Base-by-base conservation (phyloP, 2,113 vertebrate genomes). In the Oreocharis arfaki region DNA sequence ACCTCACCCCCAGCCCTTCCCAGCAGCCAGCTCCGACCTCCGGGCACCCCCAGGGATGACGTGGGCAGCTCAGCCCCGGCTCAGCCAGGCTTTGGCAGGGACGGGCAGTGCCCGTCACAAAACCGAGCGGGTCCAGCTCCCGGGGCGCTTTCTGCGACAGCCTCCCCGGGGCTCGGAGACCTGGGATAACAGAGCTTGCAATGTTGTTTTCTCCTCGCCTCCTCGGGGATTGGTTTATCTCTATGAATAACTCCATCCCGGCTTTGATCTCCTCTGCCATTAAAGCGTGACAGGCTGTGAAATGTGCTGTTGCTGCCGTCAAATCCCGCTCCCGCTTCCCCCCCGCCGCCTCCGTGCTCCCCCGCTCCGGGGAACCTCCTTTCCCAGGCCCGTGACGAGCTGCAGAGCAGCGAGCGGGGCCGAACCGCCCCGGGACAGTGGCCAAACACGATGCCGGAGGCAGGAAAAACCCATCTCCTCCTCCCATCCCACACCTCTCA, bases 261-360 rank as follows among this genome's bases (percentile, higher is more conserved):
- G 95, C 96, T 97, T 96, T 95, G 95, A 97, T 96, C 96, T 95
- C 93, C 91, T 94, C 87, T 95, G 94, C 94, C 87, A 90, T 95
- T 95, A 95, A 92, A 96, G 96, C 93, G 81, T 94, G 95, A 96
- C 94, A 93, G 95, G 96, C 94, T 97, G 95, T 89, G 95, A 95
- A 97, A 96, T 95, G 94, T 60, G 89, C 95, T 82, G 81, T 35
- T 93, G 95, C 92, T 90, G 90, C 95, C 81, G 60, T 96, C 96
- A 95, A 84, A 93, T 95, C 94, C 96, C 65, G 69, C 87, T 75
- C 91, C 80, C 5, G 19, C 67, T 68, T 10, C 63, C 10, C 70
- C 61, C 52, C 24, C 52, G 7, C 88, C 39, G 47, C 93, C 92
- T 85, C 94, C 50, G 32, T 56, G 82, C 88, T 94, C 94, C 96